phyloP scores from a whole-genome alignment of 2,113 vertebrate genomes.

The Marmota monax region DNA sequence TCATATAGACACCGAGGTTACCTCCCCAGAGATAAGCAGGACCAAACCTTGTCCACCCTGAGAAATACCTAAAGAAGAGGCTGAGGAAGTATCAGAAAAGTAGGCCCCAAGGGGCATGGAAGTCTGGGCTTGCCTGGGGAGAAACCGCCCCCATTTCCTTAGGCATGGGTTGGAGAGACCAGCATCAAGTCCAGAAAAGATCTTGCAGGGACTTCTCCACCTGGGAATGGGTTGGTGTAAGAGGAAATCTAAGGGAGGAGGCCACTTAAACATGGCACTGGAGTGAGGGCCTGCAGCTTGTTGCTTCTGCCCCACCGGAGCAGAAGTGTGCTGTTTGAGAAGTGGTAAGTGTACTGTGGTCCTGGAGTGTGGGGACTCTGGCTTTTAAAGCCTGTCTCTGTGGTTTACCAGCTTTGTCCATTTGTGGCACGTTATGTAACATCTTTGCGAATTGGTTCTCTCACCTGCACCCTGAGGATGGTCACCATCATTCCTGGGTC shows the following conservation, averaged over 20 bases:
- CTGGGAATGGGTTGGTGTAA: background rate
- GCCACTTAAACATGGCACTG: fast-evolving
- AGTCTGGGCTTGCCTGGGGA: background rate
- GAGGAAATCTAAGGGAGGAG: background rate
- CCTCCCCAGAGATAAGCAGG: background rate
- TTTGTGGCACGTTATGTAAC: fast-evolving
- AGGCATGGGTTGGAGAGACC: background rate
- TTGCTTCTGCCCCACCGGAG: fast-evolving
- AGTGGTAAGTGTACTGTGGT: background rate
- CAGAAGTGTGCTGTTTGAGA: background rate
- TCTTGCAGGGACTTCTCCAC: background rate
- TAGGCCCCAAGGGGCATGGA: background rate
- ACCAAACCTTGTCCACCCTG: background rate
- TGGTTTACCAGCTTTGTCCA: background rate
- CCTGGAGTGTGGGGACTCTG: background rate
- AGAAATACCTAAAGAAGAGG: background rate
- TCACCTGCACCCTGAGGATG: background rate
- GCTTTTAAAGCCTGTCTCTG: background rate
- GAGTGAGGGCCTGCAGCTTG: background rate
- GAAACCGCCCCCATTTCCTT: background rate
- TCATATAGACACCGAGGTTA: background rate
- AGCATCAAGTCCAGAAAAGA: background rate
- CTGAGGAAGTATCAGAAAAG: background rate
- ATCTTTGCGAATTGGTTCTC: background rate
- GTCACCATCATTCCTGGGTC: background rate